These are phyloP conservation scores for Octomys mimax DNA, from an alignment of 2,797 vertebrate genomes.

Conservation along the genomic window DNA sequence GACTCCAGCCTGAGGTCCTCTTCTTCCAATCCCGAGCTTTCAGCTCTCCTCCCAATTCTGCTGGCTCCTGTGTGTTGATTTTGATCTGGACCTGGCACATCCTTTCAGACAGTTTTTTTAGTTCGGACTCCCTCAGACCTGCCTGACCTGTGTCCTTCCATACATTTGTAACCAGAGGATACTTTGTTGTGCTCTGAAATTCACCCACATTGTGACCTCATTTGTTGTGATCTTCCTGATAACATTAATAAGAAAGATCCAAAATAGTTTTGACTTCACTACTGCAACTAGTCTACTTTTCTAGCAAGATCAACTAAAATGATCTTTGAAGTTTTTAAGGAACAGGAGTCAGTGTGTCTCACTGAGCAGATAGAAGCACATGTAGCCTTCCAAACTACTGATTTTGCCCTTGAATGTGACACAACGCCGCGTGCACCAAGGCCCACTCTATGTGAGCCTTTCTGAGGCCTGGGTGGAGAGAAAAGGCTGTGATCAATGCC, in stretches of 20 bases:
- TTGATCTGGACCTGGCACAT: background rate
- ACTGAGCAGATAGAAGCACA: background rate
- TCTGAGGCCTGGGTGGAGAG: background rate
- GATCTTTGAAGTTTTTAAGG: slow-evolving; percentile 32
- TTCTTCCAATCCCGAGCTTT: background rate
- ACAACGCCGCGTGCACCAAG: background rate
- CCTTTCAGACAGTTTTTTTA: slow-evolving; percentile 26
- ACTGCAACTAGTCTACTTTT: slow-evolving; percentile 3
- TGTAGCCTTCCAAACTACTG: background rate
- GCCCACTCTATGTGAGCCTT: background rate
- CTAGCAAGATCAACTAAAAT: background rate
- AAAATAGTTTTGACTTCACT: slow-evolving; percentile 5
- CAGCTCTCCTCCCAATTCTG: background rate
- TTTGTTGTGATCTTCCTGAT: background rate
- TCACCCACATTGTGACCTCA: background rate
- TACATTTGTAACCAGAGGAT: background rate
- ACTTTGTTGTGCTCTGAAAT: background rate
- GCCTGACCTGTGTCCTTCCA: background rate
- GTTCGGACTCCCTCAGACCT: background rate
- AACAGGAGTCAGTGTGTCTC: background rate
- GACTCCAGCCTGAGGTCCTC: background rate
- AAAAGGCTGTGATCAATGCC: background rate
- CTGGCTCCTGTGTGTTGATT: background rate
- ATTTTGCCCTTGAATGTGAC: slow-evolving; percentile 18
- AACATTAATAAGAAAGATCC: slow-evolving; percentile 33